A percentile compares a stretch with the other conserved stretches of the same genome.
phyloP scores from a whole-genome alignment of 64 coral and sea anemone genomes.

The Montipora foliosa region DNA sequence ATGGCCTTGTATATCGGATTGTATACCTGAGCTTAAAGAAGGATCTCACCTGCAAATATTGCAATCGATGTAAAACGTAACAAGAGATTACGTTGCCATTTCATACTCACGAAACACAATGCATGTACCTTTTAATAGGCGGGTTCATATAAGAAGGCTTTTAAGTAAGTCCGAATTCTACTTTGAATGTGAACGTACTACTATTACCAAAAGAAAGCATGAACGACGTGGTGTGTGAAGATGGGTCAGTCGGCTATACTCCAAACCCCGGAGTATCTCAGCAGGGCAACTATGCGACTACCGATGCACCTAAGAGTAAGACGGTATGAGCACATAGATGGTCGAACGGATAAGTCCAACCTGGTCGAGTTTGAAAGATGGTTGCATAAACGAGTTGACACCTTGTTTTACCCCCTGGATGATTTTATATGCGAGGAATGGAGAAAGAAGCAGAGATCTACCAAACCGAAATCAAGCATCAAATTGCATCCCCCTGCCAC shows the following conservation, averaged over 20 bases:
- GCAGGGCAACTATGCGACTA: slow-evolving; percentile 14
- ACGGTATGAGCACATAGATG: background rate
- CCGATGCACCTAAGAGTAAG: background rate
- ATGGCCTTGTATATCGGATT: too few relatives aligned
- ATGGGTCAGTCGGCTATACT: slow-evolving; percentile 21
- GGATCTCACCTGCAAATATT: too few relatives aligned
- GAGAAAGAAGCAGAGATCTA: background rate
- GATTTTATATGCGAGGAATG: slow-evolving; percentile 10
- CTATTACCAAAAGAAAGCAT: background rate
- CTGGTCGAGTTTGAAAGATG: slow-evolving; percentile 12
- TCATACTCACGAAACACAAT: too few relatives aligned
- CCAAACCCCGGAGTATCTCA: slow-evolving; percentile 12
- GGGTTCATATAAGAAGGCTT: too few relatives aligned
- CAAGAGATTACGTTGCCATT: too few relatives aligned
- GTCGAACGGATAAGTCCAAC: background rate
- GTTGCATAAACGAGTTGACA: background rate
- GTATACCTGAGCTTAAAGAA: too few relatives aligned
- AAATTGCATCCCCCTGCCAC: background rate
- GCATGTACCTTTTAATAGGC: too few relatives aligned
- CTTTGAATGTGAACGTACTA: background rate
- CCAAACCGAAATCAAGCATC: background rate
- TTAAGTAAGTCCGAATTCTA: too few relatives aligned
- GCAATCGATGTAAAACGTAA: too few relatives aligned
- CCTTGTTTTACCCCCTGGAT: slow-evolving; percentile 25
- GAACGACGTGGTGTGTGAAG: background rate